Conservation (phyloP, 2,888 invertebrate genomes). For the Belgica antarctica region DNA sequence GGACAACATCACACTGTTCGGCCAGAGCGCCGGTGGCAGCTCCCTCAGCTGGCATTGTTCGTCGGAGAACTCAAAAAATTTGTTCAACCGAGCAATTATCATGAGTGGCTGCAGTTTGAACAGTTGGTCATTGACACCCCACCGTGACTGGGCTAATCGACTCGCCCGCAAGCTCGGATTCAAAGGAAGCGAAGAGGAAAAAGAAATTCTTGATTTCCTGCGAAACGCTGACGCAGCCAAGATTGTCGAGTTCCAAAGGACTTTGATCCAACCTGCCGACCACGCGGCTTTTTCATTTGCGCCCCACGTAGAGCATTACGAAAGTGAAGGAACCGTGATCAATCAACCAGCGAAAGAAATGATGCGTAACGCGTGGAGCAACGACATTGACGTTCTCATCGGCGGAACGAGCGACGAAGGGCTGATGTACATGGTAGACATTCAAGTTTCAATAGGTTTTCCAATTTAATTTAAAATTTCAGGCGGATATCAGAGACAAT, state of each 20-base stretch:
- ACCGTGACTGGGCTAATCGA: conserved; percentile 50
- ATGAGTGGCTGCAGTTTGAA: conserved; percentile 52
- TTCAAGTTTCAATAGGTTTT: too few relatives aligned
- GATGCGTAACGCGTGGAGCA: conserved; percentile 50
- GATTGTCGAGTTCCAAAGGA: conserved; percentile 23
- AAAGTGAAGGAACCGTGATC: conserved; percentile 50
- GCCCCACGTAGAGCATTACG: conserved; percentile 53
- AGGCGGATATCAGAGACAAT: too few relatives aligned
- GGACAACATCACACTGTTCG: conserved; percentile 58
- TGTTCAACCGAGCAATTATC: conserved; percentile 53
- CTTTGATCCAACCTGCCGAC: conserved; percentile 11
- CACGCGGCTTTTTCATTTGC: conserved; percentile 50
- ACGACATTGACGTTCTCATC: conserved; percentile 51
- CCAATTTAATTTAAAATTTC: too few relatives aligned
- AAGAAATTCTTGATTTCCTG: conserved; percentile 52
- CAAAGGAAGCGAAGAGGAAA: conserved; percentile 50
- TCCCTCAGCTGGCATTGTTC: conserved; percentile 57
- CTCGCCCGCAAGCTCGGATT: conserved; percentile 53
- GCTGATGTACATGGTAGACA: conserved; percentile 45
- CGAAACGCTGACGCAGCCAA: conserved; percentile 47
- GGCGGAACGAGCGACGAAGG: conserved; percentile 53
- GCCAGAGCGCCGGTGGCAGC: conserved; percentile 58
- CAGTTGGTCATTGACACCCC: conserved; percentile 52
- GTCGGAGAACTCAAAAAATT: conserved; percentile 55
- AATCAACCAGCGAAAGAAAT: conserved; percentile 31